A percentile compares a stretch with the other conserved stretches of the same genome.
phyloP scores from a whole-genome alignment of 1,140 invertebrate genomes.

The Drosophila tropicalis region DNA sequence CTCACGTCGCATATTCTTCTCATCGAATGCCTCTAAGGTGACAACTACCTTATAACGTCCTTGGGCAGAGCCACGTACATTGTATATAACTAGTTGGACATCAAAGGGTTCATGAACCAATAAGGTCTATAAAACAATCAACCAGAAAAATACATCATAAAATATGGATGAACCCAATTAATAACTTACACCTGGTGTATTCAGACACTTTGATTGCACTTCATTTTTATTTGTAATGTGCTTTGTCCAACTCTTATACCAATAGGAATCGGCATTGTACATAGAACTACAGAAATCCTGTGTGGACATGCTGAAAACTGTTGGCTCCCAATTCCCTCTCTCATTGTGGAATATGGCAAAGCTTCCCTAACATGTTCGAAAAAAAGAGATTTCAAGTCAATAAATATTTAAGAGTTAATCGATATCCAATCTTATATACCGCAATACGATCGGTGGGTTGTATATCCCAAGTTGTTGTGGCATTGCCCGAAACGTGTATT shows the following conservation, averaged over 20 bases:
- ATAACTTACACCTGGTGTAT: constrained; percentile 45
- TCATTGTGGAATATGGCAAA: constrained; percentile 29
- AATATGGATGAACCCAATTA: too few species aligned
- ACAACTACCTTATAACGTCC: constrained; percentile 62
- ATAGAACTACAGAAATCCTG: constrained; percentile 50
- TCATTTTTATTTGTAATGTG: constrained; percentile 21
- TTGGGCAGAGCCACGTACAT: constrained; percentile 32
- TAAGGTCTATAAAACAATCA: constrained; percentile 27
- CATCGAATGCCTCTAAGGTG: constrained; percentile 56
- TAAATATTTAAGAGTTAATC: too few species aligned
- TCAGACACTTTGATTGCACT: constrained; percentile 28
- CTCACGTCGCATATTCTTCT: constrained; percentile 24
- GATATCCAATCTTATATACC: constrained; percentile 36
- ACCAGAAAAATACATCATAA: too few species aligned
- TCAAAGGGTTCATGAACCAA: constrained; percentile 55
- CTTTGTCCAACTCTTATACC: constrained; percentile 52
- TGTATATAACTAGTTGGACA: constrained; percentile 21
- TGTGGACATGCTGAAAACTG: constrained; percentile 35
- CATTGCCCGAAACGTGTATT: constrained; percentile 43
- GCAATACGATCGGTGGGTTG: constrained; percentile 47
- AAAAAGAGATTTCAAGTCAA: too few species aligned
- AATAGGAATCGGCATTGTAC: constrained; percentile 61
- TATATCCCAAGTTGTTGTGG: constrained; percentile 42
- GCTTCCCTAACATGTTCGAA: constrained; percentile 1
- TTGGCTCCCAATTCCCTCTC: constrained; percentile 61